phyloP scores from a whole-genome alignment of 1,140 invertebrate genomes.

The Bombus sylvicola region DNA sequence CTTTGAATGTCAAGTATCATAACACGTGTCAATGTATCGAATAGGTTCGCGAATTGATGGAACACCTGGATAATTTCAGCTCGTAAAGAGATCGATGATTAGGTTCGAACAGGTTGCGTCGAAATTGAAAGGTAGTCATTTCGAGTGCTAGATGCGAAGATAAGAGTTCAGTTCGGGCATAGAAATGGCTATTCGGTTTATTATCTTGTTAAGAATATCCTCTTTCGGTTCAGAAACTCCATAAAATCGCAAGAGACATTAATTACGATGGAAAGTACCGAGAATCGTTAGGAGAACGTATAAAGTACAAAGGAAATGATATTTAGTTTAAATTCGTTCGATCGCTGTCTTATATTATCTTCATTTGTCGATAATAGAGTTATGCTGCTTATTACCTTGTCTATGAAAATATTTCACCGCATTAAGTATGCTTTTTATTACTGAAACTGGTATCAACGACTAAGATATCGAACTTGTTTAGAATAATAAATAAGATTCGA shows the following conservation, averaged over 20 bases:
- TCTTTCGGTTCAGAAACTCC: background rate
- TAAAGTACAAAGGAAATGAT: too few relatives aligned
- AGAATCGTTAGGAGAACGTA: background rate
- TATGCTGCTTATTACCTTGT: too few relatives aligned
- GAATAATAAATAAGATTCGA: too few relatives aligned
- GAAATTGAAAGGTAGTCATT: slow-evolving; percentile 14
- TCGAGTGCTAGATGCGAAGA: slow-evolving; percentile 16
- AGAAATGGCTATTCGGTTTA: background rate
- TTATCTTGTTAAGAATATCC: slow-evolving; percentile 2
- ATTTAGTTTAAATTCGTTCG: too few relatives aligned
- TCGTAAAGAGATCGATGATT: slow-evolving; percentile 6
- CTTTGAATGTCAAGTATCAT: background rate
- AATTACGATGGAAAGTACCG: background rate
- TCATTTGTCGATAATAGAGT: background rate
- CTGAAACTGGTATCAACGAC: too few relatives aligned
- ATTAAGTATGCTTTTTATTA: too few relatives aligned
- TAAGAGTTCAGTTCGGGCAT: slow-evolving; percentile 12
- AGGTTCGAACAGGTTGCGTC: background rate
- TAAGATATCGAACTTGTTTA: too few relatives aligned
- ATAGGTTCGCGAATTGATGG: background rate
- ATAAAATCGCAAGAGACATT: background rate
- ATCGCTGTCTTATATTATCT: background rate
- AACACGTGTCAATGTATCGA: slow-evolving; percentile 15
- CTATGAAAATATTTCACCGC: too few relatives aligned
- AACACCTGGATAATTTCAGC: slow-evolving; percentile 16